phyloP scores from a whole-genome alignment of 2,113 vertebrate species.

The Larimichthys crocea region DNA sequence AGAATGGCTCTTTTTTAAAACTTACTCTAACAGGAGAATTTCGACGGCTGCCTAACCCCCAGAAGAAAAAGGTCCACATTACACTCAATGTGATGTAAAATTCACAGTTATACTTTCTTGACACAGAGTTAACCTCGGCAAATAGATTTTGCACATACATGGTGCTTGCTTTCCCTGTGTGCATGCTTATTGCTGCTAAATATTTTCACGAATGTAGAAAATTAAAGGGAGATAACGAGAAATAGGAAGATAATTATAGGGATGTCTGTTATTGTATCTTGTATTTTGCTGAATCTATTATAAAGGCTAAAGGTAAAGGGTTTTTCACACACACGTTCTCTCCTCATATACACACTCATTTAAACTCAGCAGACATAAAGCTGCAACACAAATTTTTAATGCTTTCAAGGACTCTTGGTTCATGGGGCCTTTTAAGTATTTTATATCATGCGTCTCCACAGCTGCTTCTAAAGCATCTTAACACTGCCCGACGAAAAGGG shows the following conservation, averaged over 20 bases:
- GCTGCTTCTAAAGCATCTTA: conserved; percentile 76
- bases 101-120: conserved; percentile 56
- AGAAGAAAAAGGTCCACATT: conserved; percentile 47
- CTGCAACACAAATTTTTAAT: conserved; percentile 58
- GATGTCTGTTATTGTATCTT: conserved; percentile 8
- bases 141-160: conserved; percentile 39
- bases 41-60: conserved; percentile 56
- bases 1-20: conserved; percentile 79
- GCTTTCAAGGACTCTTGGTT: conserved; percentile 78
- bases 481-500: conserved; percentile 78
- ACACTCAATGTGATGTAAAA: conserved; percentile 40
- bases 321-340: conserved; percentile 1
- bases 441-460: conserved; percentile 82
- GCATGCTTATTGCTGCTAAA: background rate
- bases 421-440: conserved; percentile 76
- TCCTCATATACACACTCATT: background rate
- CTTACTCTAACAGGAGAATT: conserved; percentile 67
- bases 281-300: background rate
- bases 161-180: conserved; percentile 29
- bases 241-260: conserved; percentile 16
- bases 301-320: background rate
- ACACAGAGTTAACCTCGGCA: conserved; percentile 46
- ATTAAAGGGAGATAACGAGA: background rate
- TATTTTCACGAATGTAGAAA: conserved; percentile 34
- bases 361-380: conserved; percentile 10